Evolutionary conservation across 2,797 vertebrate species (phyloP), one percentile per base, ranked within the genome.

Genomic region (Girardinus metallicus): DNA sequence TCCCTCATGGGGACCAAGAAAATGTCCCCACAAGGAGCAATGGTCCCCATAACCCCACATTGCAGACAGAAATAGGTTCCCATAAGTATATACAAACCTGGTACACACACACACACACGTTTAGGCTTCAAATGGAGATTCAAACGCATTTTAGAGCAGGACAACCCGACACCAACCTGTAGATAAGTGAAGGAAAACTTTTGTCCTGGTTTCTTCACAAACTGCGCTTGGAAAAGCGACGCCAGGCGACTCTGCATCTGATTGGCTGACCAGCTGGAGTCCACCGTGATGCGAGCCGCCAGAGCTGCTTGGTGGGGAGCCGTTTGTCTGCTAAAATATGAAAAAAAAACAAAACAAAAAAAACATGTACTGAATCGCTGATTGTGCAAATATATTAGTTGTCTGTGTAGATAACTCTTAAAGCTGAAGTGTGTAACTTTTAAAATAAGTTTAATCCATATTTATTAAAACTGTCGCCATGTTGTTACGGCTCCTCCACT

Each of bases 171-270:
- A 87, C 87, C 60, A 72, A 94, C 94, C 93, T 95, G 93, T 2
- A 95, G 86, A 80, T 90, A 94, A 0, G 93, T 93, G 72, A 95
- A 93, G 57, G 84, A 79, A 77, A 94, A 85, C 36, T 1, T 88
- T 43, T 86, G 84, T 78, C 55, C 88, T 0, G 23, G 16, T 36
- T 1, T 31, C 53, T 83, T 90, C 0, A 62, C 41, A 79, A 92
- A 88, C 41, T 16, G 76, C 0, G 47, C 57, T 15, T 41, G 23
- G 78, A 95, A 93, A 29, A 93, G 82, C 64, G 64, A 11, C 1
- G 16, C 57, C 79, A 95, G 70, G 0, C 93, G 91, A 73, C 80
- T 86, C 78, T 86, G 80, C 90, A 92, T 83, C 87, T 95, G 91
- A 72, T 36, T 76, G 68, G 89, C 86, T 0, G 92, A 89, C 95